A percentile compares a stretch with the other conserved stretches of the same genome.
These are phyloP conservation scores for Rotaria magnacalcarata DNA, from an alignment of 2,888 invertebrate genomes.

Conservation along the genomic window DNA sequence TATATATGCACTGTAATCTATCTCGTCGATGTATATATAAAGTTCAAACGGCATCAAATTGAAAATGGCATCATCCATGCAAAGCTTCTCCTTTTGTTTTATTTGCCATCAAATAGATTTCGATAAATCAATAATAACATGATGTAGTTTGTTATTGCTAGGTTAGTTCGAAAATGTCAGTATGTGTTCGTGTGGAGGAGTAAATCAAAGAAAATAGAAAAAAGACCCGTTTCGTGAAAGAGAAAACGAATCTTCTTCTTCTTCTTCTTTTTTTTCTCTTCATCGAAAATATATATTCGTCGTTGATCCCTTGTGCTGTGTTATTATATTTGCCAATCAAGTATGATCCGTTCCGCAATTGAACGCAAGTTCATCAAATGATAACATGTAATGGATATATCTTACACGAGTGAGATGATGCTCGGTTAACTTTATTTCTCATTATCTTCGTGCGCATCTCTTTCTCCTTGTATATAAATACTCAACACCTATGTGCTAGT, in stretches of 20 bases:
- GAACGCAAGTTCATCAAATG: constrained; percentile 27
- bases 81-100: neutral
- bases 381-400: constrained; percentile 11
- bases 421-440: neutral
- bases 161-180: constrained; percentile 1
- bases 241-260: neutral
- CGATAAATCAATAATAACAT: constrained; percentile 2
- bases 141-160: too few relatives aligned
- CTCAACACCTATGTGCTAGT: neutral
- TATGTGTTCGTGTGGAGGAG: neutral
- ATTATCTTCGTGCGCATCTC: neutral
- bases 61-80: constrained; percentile 22
- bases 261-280: neutral
- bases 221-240: neutral
- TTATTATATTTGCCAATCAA: neutral
- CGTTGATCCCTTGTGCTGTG: neutral
- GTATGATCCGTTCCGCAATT: neutral
- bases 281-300: neutral
- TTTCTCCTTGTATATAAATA: neutral
- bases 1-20: neutral
- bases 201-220: neutral
- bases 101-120: too few relatives aligned
- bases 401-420: neutral
- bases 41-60: constrained; percentile 16
- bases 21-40: neutral